Evolutionary conservation across 1,140 invertebrate species (phyloP).

Genomic region (Orchesella cincta): DNA sequence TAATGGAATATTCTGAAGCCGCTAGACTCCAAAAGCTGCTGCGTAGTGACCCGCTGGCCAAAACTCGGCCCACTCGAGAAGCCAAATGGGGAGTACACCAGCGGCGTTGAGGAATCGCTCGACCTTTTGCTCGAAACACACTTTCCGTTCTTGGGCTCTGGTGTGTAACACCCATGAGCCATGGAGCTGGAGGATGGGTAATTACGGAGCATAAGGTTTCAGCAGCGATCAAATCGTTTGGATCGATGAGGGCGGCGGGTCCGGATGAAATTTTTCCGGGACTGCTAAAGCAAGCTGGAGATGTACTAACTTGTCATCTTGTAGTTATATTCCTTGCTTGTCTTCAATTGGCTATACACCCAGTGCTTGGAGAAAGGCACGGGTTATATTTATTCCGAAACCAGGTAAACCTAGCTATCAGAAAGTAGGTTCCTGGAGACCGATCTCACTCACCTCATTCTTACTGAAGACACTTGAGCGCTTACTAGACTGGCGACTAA

Average conservation of each 20-base stretch:
- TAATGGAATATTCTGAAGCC: background rate
- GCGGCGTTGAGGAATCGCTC: background rate
- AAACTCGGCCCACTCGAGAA: background rate
- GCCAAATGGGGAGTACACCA: background rate
- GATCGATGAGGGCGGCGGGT: conserved; percentile 36
- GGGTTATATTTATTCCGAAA: conserved; percentile 37
- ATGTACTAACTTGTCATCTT: background rate
- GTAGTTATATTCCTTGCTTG: background rate
- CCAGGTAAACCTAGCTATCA: conserved; percentile 34
- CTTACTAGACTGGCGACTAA: conserved; percentile 36
- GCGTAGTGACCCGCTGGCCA: background rate
- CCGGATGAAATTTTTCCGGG: conserved; percentile 36
- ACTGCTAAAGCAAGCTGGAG: background rate
- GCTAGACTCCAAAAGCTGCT: background rate
- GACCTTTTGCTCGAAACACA: background rate
- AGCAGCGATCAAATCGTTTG: conserved; percentile 8
- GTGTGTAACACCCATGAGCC: background rate
- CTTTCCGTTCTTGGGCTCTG: background rate
- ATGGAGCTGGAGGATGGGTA: background rate
- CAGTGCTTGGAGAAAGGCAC: background rate
- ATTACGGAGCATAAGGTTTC: conserved; percentile 1
- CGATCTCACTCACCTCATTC: conserved; percentile 46
- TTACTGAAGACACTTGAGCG: conserved; percentile 40
- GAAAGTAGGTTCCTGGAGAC: conserved; percentile 18
- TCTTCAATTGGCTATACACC: conserved; percentile 24